Evolutionary conservation across 2,113 vertebrate species (phyloP), one percentile per base, ranked within the genome.

Genomic region (Oryzias woworae): DNA sequence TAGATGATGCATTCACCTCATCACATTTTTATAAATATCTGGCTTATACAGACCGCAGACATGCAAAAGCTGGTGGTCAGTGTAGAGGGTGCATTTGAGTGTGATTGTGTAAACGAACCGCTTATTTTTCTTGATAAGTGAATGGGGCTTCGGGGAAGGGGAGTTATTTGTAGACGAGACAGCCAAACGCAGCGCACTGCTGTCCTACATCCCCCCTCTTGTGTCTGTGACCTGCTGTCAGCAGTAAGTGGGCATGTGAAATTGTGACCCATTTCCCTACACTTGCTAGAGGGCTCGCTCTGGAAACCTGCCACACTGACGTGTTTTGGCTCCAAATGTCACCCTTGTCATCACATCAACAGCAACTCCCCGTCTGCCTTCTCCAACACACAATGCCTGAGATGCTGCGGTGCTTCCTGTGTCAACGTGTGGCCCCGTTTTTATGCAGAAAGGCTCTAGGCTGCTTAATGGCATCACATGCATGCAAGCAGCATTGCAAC

Each of bases 211-310:
- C 76, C 54, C 42, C 28, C 69, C 57, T 36, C 58, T 57, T 48
- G 49, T 45, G 48, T 81, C 46, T 54, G 45, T 66, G 83, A 66
- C 47, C 67, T 0, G 50, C 58, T 66, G 69, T 78, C 84, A 81
- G 51, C 62, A 57, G 3, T 18, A 66, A 73, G 69, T 57, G 16
- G 47, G 66, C 70, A 73, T 59, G 58, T 58, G 58, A 77, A 69
- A 66, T 71, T 77, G 77, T 86, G 86, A 90, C 87, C 81, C 82
- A 81, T 62, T 85, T 91, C 74, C 62, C 73, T 49, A 69, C 62
- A 65, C 77, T 77, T 59, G 79, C 83, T 74, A 4, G 69, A 62
- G 70, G 81, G 73, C 78, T 72, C 73, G 66, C 71, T 55, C 22
- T 57, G 84, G 83, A 81, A 77, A 80, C 50, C 73, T 60, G 61